These are phyloP conservation scores for Druon quercuslanigerum DNA, from an alignment of 1,140 invertebrate species.

Conservation along the genomic window DNA sequence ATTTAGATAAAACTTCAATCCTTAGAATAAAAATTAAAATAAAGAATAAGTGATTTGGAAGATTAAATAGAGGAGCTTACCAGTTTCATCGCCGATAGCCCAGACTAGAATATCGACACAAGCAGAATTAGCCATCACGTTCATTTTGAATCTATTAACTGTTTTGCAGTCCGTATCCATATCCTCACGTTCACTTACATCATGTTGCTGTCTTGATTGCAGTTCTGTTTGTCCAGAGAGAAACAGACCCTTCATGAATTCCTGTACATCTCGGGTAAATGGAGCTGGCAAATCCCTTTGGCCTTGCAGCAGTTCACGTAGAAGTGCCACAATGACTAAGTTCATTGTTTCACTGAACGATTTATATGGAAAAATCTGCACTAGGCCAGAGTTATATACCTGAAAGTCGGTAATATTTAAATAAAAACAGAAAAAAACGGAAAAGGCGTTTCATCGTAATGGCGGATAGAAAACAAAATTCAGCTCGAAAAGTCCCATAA, in stretches of 20 bases:
- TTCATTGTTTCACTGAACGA: slow-evolving; percentile 97
- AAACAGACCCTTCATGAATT: slow-evolving; percentile 90
- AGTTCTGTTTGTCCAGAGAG: slow-evolving; percentile 94
- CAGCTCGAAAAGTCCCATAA: too few species aligned
- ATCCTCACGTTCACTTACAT: slow-evolving; percentile 87
- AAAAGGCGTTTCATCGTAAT: too few species aligned
- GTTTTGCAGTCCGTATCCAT: slow-evolving; percentile 85
- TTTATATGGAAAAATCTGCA: slow-evolving; percentile 89
- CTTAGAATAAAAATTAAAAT: too few species aligned
- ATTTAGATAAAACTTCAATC: too few species aligned
- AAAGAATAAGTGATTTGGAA: too few species aligned
- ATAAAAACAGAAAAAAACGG: too few species aligned
- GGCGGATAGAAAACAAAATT: too few species aligned
- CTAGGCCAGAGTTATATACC: slow-evolving; percentile 72
- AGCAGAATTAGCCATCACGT: slow-evolving; percentile 97
- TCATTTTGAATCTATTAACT: slow-evolving; percentile 95
- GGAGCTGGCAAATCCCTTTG: slow-evolving; percentile 91
- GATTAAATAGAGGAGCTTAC: slow-evolving; percentile 75
- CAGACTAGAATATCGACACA: slow-evolving; percentile 98
- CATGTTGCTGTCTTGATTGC: slow-evolving; percentile 85
- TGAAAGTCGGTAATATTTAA: slow-evolving; percentile 36
- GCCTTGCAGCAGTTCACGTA: slow-evolving; percentile 93
- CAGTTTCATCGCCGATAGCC: slow-evolving; percentile 97
- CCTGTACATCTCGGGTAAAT: slow-evolving; percentile 96
- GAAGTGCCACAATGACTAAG: slow-evolving; percentile 92